Base-by-base conservation (phyloP, 2,888 invertebrate species). In the Gnatocerus cornutus region DNA sequence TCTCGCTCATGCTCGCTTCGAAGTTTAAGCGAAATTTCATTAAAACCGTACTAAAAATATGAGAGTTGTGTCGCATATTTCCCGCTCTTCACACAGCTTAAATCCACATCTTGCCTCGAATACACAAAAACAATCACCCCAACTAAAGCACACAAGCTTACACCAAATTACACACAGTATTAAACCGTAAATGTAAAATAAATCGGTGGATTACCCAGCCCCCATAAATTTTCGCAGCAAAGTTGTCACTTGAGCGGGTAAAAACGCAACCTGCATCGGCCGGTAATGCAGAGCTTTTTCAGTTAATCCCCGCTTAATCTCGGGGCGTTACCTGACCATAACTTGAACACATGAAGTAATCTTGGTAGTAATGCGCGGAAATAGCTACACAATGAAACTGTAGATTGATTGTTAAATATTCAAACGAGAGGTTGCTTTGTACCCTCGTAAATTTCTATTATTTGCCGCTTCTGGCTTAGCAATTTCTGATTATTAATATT, bases 351-450 rank as follows among this genome's bases (percentile, higher is more conserved):
- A 53, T 33, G 30, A n/a, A 14, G 59, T 46, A 59, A 59, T 59
- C 59, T 59, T 59, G 21, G n/a, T 21, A 5, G 56, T 56, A 56
- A 59, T 37, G 59, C 30, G 46, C 46, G 58, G 58, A 48, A 48
- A 61, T 61, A 21, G 48, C 6, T 33, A 14, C 29, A 30, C 16
- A 59, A n/a, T 59, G 33, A 59, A 45, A 46, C 45, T 45, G 59
- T 30, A 59, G 59, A 59, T 59, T 59, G 59, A 59, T 59, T 59
- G 59, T 59, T 59, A 59, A 59, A 59, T 59, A 59, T 59, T 59
- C 46, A 59, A 13, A 14, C 13, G 46, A 12, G 27, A 13, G 16
- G 56, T 39, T 56, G 56, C 27, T 21, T 56, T 9, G 59, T 30
- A 30, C 7, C 13, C 30, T 48, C 46, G 58, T 59, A 59, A 59